These are phyloP conservation scores for Crocidura indochinensis DNA, from an alignment of 2,797 vertebrate species.

Conservation along the genomic window DNA sequence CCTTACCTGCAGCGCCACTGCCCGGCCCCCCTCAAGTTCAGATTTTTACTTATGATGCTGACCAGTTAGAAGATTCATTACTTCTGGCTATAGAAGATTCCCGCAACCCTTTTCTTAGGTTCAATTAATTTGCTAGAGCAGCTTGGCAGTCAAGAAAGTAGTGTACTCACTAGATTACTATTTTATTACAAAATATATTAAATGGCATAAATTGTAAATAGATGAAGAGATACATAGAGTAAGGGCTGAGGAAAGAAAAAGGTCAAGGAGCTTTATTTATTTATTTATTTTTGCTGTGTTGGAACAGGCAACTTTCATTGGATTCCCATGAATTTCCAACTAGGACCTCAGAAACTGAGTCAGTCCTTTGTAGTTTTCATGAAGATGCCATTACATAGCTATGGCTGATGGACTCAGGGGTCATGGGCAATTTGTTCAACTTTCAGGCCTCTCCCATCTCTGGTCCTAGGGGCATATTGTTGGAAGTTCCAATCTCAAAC, in stretches of 20 bases:
- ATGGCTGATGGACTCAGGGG: background rate
- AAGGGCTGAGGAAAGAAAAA: background rate
- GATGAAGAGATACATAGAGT: background rate
- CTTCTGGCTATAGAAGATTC: background rate
- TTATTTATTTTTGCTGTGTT: background rate
- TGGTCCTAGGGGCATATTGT: too few species aligned
- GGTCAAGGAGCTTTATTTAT: background rate
- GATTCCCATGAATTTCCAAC: background rate
- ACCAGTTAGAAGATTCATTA: too few species aligned
- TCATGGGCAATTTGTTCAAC: background rate
- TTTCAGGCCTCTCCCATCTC: background rate
- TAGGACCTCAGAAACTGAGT: background rate
- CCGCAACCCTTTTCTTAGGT: too few species aligned
- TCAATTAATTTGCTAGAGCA: too few species aligned
- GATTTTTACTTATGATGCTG: too few species aligned
- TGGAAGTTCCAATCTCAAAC: too few species aligned
- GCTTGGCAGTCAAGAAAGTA: too few species aligned
- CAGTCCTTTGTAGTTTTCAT: background rate
- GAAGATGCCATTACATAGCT: too few species aligned
- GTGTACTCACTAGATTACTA: background rate
- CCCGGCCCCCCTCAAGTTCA: too few species aligned
- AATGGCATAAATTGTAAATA: background rate
- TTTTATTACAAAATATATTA: background rate
- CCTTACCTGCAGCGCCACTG: too few species aligned
- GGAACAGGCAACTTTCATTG: background rate